phyloP scores from a whole-genome alignment of 1,140 invertebrate species.

The Aradophagus sp. region DNA sequence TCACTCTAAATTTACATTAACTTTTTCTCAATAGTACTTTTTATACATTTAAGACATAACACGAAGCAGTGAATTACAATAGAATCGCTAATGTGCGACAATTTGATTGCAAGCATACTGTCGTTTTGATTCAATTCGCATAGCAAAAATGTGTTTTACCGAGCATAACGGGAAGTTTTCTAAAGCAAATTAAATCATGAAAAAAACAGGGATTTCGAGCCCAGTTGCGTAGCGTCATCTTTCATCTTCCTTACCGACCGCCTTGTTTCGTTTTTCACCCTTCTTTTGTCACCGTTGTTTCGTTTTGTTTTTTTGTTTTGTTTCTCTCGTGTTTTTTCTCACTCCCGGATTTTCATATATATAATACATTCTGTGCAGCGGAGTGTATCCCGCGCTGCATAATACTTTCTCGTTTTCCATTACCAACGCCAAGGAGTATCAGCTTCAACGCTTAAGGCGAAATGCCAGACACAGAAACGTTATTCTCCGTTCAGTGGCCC shows the following conservation, averaged over 20 bases:
- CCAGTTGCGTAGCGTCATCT: constrained; percentile 3
- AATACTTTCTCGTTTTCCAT: constrained; percentile 53
- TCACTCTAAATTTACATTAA: no score
- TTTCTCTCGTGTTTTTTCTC: no score
- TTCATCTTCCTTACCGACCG: constrained; percentile 2
- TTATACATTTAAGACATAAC: not conserved
- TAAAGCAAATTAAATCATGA: constrained; percentile 11
- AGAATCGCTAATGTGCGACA: constrained; percentile 3
- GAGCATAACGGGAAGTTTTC: constrained; percentile 12
- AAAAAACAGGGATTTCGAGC: not conserved
- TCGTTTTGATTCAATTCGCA: not conserved
- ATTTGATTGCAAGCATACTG: constrained; percentile 1
- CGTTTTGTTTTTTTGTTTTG: no score
- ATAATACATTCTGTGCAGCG: constrained; percentile 27
- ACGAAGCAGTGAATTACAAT: not conserved
- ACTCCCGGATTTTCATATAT: constrained; percentile 26
- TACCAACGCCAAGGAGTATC: constrained; percentile 41
- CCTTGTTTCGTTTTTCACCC: no score
- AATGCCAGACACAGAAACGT: constrained; percentile 45
- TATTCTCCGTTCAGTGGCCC: constrained; percentile 32
- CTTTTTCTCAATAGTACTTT: no score
- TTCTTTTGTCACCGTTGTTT: no score
- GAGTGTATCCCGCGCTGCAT: constrained; percentile 25
- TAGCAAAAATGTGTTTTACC: constrained; percentile 1
- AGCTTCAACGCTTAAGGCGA: constrained; percentile 40